Base-by-base conservation (phyloP, 2,113 vertebrate genomes). In the Lagopus muta region DNA sequence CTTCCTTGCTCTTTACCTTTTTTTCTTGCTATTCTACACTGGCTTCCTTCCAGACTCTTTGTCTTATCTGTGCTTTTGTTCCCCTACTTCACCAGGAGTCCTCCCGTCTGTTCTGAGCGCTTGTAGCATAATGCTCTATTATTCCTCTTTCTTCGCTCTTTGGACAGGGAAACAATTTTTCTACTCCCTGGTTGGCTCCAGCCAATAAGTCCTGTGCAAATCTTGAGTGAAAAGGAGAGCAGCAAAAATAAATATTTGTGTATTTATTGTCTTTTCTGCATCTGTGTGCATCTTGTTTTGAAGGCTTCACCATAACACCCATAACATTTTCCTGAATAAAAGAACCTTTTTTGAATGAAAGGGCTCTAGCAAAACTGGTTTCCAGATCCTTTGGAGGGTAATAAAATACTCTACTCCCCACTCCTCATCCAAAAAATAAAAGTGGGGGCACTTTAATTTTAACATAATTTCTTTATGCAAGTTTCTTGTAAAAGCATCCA, bases 1-100 rank as follows among this genome's bases (percentile, higher is more conserved):
- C 54, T 61, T 85, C 11, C 43, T 47, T 34, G 38, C 65, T 90
- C 38, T 88, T 66, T 54, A 27, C 28, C 16, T 82, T 54, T 54
- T 82, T 58, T 60, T 70, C 38, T 75, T 79, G 27, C 25, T 76
- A 19, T 64, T 42, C 83, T 66, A 48, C n/a, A 11, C 3, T 93
- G 83, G 69, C 72, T 86, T 86, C 61, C 17, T 84, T 91, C 77
- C 88, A 93, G 81, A 47, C 43, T 80, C 54, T 78, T 82, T 92
- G 67, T 83, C 58, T 91, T 95, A 60, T n/a, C 76, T 91, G 50
- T 54, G 60, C 78, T 90, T 93, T 90, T 88, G 40, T 90, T 81
- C 57, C 91, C 8, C n/a, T 74, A 57, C 66, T 90, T 92, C 38
- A 45, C 47, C 47, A 43, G 34, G 82, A 90, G 76, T 77, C 79